These are phyloP conservation scores for Amyelois transitella DNA, from an alignment of 1,140 invertebrate species.

Conservation along the genomic window DNA sequence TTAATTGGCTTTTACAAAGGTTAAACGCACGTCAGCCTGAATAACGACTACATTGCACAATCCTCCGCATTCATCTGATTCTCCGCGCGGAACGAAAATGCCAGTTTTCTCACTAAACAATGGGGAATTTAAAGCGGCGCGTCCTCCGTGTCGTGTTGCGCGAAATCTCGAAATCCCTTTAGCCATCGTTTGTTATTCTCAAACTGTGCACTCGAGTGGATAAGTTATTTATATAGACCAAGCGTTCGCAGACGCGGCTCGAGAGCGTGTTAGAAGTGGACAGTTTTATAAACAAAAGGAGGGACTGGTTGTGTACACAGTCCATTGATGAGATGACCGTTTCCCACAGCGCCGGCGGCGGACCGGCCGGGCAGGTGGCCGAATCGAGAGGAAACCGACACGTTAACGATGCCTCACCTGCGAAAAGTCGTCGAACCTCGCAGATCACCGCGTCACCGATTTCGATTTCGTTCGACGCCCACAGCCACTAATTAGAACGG, in stretches of 20 bases:
- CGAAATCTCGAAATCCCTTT: conserved; percentile 27
- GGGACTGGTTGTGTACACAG: conserved; percentile 50
- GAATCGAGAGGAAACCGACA: conserved; percentile 33
- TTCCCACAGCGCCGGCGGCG: conserved; percentile 53
- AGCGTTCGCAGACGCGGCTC: conserved; percentile 26
- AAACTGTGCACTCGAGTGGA: conserved; percentile 20
- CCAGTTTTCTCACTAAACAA: conserved; percentile 42
- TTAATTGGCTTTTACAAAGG: conserved; percentile 40
- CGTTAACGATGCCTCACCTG: conserved; percentile 28
- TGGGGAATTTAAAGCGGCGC: conserved; percentile 36
- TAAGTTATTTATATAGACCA: conserved; percentile 50
- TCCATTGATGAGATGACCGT: conserved; percentile 63
- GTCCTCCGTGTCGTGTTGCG: conserved; percentile 21
- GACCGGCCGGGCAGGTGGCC: conserved; percentile 39
- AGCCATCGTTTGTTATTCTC: conserved; percentile 12
- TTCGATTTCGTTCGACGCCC: conserved; percentile 35
- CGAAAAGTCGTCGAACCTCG: conserved; percentile 29
- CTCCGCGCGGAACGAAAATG: conserved; percentile 37
- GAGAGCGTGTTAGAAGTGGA: conserved; percentile 54
- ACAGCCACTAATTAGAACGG: conserved; percentile 36
- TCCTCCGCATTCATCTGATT: conserved; percentile 33
- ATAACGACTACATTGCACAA: conserved; percentile 35
- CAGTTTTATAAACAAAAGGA: conserved; percentile 73
- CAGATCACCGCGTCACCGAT: conserved; percentile 18
- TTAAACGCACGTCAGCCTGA: conserved; percentile 24